Base-by-base conservation (phyloP, 2,888 invertebrate genomes). In the Adineta ricciae region DNA sequence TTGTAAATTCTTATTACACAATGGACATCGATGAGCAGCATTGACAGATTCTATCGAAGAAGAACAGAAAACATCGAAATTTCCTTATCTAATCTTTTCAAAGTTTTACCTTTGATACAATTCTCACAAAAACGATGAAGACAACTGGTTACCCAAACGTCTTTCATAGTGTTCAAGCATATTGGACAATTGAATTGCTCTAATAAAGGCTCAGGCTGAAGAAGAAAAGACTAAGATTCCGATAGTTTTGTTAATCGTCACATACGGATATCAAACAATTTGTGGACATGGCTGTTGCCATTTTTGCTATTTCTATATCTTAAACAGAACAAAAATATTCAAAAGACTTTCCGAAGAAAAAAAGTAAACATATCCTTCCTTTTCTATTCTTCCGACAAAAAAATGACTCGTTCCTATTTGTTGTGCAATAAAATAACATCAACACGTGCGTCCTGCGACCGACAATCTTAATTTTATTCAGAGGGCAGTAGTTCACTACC, bases 111-210 rank as follows among this genome's bases (percentile, higher is more conserved):
- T 73, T 84, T 84, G 11, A 84, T 84, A 64, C 84, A 85, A 38
- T 56, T 27, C 78, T 85, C 85, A 49, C 85, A 83, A 73, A 85
- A 85, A 72, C 85, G 83, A 52, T 85, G 85, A 41, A 49, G 36
- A 73, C 85, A 85, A 41, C 32, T 73, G 32, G 64, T 41, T 21
- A 49, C 83, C 83, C 83, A 83, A 32, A 83, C 32, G 50, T 83
- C 83, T 32, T 49, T 32, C 85, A 85, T 83, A 19, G 64, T 32
- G n/a, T 64, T 83, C 11, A 83, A 27, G 50, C 84, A 84, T 83
- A 84, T 84, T 54, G 84, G 73, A 41, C 84, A 84, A 64, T 84
- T 83, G 50, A 84, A 84, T 64, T 84, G 84, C 24, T 84, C 83
- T 21, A 84, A 83, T 73, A 73, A 41, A 8, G 73, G 38, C 24